Evolutionary conservation across 2,888 invertebrate species (phyloP).

Genomic region (Metallyticus violacea): DNA sequence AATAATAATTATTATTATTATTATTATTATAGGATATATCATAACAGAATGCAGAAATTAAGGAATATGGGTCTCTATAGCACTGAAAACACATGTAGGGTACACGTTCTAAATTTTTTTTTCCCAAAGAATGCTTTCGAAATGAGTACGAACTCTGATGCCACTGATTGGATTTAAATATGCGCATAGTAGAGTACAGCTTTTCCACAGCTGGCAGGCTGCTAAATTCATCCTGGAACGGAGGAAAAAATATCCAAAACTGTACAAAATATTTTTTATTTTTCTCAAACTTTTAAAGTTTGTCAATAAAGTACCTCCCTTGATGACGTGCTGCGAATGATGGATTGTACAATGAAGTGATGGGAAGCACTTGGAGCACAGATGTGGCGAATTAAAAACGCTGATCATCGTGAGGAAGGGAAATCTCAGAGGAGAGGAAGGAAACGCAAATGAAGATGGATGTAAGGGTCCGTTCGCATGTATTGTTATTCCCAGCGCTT

Average conservation of each 20-base stretch:
- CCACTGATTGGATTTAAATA: too few species aligned
- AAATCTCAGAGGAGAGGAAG: not conserved
- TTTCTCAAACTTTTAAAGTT: not conserved
- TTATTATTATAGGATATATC: too few species aligned
- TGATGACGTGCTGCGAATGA: not conserved
- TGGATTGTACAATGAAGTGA: not conserved
- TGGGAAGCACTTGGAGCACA: not conserved
- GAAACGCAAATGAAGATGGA: not conserved
- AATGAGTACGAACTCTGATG: too few species aligned
- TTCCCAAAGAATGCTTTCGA: too few species aligned
- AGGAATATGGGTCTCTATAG: not conserved
- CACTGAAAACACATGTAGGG: not conserved
- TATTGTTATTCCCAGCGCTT: too few species aligned
- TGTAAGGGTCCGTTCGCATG: not conserved
- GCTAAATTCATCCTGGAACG: not conserved
- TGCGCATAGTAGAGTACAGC: too few species aligned
- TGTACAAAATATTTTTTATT: not conserved
- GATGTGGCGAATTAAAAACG: not conserved
- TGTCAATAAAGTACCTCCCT: too few species aligned
- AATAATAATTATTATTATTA: not conserved
- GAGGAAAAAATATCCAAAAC: not conserved
- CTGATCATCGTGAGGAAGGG: not conserved
- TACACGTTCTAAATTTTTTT: not conserved
- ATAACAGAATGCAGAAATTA: not conserved
- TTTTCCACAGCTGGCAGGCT: too few species aligned